phyloP scores from a whole-genome alignment of 2,113 vertebrate genomes.

The Mastomys natalensis region DNA sequence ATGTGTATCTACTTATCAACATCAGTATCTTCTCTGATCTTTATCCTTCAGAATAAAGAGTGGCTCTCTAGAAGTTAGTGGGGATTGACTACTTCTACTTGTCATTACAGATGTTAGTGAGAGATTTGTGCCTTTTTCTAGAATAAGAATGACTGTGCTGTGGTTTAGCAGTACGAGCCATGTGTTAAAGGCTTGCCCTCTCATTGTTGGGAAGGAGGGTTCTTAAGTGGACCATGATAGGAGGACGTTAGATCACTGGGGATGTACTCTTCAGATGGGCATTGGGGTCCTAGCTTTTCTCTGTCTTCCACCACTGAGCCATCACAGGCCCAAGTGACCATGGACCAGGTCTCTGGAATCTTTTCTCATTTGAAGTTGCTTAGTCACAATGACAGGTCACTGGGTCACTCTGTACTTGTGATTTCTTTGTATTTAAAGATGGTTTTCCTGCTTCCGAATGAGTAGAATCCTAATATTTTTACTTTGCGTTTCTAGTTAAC shows the following conservation, averaged over 20 bases:
- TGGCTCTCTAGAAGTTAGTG: background rate
- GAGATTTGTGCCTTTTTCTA: background rate
- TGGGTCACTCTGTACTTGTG: background rate
- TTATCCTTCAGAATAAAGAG: background rate
- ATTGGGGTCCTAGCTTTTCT: too few relatives aligned
- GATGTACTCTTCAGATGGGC: background rate
- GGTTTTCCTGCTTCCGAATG: background rate
- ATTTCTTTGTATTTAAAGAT: background rate
- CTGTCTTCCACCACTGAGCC: background rate
- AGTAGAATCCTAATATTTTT: constrained; percentile 17
- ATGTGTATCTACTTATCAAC: background rate
- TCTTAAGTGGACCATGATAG: background rate
- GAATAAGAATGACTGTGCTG: background rate
- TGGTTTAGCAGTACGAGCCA: background rate
- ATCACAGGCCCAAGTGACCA: background rate
- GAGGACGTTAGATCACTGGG: background rate
- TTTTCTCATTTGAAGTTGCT: background rate
- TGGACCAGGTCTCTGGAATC: background rate
- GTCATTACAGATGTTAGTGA: background rate
- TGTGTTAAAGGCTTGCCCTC: background rate
- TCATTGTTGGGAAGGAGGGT: background rate
- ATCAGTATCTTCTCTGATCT: background rate
- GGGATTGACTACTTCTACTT: background rate
- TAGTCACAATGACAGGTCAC: background rate
- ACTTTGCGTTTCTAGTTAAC: background rate